These are phyloP conservation scores for Sisyra nigra DNA, from an alignment of 2,888 invertebrate genomes.

Conservation along the genomic window DNA sequence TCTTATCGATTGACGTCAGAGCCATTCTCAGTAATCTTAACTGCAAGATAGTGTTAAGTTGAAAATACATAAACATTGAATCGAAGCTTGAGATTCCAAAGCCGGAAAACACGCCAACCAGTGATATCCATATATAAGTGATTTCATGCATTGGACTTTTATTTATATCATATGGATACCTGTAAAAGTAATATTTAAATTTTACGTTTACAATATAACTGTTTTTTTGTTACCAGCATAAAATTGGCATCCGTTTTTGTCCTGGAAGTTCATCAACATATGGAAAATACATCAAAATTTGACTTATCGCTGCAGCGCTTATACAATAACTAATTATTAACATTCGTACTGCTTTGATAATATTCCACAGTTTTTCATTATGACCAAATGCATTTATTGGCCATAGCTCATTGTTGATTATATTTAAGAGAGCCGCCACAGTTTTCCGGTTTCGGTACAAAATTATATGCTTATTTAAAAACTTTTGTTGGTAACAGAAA, in stretches of 20 bases:
- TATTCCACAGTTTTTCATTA: conserved; percentile 1
- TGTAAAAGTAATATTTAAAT: not conserved
- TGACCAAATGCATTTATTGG: conserved; percentile 7
- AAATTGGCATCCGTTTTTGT: not conserved
- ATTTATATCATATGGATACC: conserved; percentile 4
- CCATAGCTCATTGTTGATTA: not conserved
- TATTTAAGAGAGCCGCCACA: not conserved
- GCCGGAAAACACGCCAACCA: not conserved
- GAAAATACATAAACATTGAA: not conserved
- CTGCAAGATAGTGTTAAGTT: not conserved
- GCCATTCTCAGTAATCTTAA: not conserved
- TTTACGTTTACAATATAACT: not conserved
- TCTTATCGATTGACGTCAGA: not conserved
- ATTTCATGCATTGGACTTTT: conserved; percentile 3
- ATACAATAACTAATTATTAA: conserved; percentile 5
- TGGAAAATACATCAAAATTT: conserved; percentile 7
- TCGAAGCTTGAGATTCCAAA: not conserved
- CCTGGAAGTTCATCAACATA: not conserved
- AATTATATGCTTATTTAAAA: not conserved
- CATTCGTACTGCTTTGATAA: conserved; percentile 6
- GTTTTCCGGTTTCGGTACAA: not conserved
- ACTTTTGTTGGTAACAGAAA: too few species aligned
- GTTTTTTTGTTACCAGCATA: conserved; percentile 5
- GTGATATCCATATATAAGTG: not conserved
- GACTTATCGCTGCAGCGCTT: not conserved